Base-by-base conservation (phyloP, 1,140 invertebrate species). In the Magallana angulata region DNA sequence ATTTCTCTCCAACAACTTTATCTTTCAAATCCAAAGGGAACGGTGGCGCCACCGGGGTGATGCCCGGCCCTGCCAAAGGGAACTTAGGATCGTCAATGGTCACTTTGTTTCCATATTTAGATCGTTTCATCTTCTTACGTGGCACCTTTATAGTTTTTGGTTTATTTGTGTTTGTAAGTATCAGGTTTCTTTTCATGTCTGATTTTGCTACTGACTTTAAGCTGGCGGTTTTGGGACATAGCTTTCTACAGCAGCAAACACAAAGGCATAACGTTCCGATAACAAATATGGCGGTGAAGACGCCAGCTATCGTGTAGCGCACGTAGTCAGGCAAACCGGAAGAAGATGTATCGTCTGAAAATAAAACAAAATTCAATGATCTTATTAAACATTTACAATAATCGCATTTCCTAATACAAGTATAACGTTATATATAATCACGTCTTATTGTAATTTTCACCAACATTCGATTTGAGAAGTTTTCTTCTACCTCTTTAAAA, bases 1-100 rank as follows among this genome's bases (percentile, higher is more conserved):
- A 36, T 24, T 76, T 76, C 9, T 76, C 68, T 76, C 68, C 68
- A 36, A 12, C 12, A 12, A 30, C 36, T 24, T 11, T 30, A 11
- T 76, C 68, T 76, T 76, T 76, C 11, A 76, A 76, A 76, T 76
- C 68, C 36, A 76, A 30, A 30, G 68, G 68, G 36, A 76, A 76
- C 12, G 68, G 68, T 11, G 68, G 68, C 36, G 68, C 68, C 24
- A 76, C 68, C 12, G 68, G 68, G 24, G 48, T 76, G 18, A 76
- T 76, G 14, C 68, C 68, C 5, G 68, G 68, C 8, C 68, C 68
- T 12, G 30, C 68, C 24, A 76, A 76, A 24, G 68, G 68, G 14
- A 76, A 76, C 24, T 76, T 76, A 1, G 68, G 68, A 36, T 18
- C 11, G 12, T 76, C 68, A 8, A 24, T 12, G 1, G 68, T 30